Base-by-base conservation (phyloP, 1,140 invertebrate genomes). In the Oscheius sp. region DNA sequence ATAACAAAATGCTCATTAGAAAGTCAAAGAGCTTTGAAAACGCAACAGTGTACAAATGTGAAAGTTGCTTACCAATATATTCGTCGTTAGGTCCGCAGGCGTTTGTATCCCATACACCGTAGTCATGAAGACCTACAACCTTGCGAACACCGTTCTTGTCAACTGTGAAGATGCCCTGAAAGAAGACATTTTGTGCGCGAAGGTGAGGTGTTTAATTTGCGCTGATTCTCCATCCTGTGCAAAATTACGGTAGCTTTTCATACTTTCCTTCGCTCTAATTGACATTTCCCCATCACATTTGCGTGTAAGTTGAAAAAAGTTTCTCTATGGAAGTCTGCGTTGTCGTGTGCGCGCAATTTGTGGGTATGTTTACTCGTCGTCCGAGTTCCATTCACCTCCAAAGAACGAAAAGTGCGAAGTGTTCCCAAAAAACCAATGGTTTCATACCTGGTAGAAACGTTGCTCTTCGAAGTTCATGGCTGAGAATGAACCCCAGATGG, bases 391-490 rank as follows among this genome's bases (percentile, higher is more conserved):
- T 32, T 35, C 10, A 38, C 0, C 15, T 15, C 18, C 15, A 45
- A 45, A 45, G 3, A 46, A 32, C 23, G 23, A 34, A 15, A 49
- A 2, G 35, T 66, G 15, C 55, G 23, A 23, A 59, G 15, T 15
- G 23, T n/a, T n/a, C n/a, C n/a, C n/a, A 28, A 13, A 20, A 20
- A 20, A 32, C 20, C 32, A 31, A 61, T 15, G 61, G 36, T 10
- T 34, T 62, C 63, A 38, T 59, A 81, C 80, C 62, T 82, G 81
- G 70, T 76, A 82, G 63, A 83, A 83, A 28, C 79, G 67, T 52
- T 84, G 80, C 35, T 83, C 82, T 35, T 84, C 76, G 45, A 83
- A 83, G 64, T 84, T 83, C 82, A 83, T 82, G 18, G 82, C 81
- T 59, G 77, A 79, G 68, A 83, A 83, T 3, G 81, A 81, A 62